Evolutionary conservation across 2,888 invertebrate species (phyloP), one percentile per base, ranked within the genome.

Genomic region (Pantelozetes paolii): DNA sequence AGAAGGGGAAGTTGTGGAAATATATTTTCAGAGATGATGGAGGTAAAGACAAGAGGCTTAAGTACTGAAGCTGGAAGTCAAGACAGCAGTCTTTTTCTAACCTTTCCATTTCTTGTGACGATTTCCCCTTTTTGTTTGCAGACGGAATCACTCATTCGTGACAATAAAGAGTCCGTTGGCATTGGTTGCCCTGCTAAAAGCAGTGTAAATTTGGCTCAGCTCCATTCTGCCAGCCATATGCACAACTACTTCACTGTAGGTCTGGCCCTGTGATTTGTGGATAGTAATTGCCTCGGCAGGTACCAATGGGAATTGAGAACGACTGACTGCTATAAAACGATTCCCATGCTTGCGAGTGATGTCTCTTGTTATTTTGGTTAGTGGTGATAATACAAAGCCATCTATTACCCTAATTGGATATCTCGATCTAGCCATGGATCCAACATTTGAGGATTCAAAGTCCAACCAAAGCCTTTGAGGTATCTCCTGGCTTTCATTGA

Each of bases 251-350:
- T 20, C 1, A 9, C 72, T 26, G 23, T 50, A 75, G 0, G 76
- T 75, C 6, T 32, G 50, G 13, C 79, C 79, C 75, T 79, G 79
- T 0, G 75, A 57, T 71, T 79, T 79, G 8, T 74, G 54, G 36
- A 79, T 76, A 0, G 79, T 79, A 32, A 78, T 77, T 18, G 74
- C 77, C 72, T 79, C 77, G 0, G 78, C 78, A 1, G 76, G 32
- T 15, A 76, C 69, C 2, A 79, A 26, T 11, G 78, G 79, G 72
- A 79, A 78, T 71, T 79, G 78, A 9, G 20, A 71, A 48, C 78
- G 32, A 11, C 5, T 28, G 28, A 72, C 36, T 5, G 11, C 0
- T 0, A 72, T 15, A 23, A 54, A 26, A 6, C 32, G 2, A 30
- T 0, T 6, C 6, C 13, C 13, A 6, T 1, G 26, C 11, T 48